A percentile compares a stretch with the other conserved stretches of the same genome.
Evolutionary conservation across 2,797 vertebrate genomes (phyloP).

Genomic region (Danio kyathit): DNA sequence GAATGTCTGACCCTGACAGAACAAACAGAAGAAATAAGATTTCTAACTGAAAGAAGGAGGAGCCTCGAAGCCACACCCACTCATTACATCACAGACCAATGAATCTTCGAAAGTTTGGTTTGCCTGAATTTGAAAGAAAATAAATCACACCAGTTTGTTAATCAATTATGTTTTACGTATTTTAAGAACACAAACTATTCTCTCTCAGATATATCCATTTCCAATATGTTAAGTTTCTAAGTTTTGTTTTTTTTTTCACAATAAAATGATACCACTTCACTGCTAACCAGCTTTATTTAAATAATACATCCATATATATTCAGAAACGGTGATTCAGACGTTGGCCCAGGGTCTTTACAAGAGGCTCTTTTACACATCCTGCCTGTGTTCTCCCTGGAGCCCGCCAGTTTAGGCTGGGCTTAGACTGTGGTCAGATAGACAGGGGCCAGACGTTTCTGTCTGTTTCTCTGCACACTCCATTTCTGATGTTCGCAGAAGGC

Average conservation of each 20-base stretch:
- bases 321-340: conserved; percentile 19
- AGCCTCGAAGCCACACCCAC: too few relatives aligned
- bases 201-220: neutral
- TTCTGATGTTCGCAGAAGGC: conserved; percentile 32
- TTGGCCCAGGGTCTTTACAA: conserved; percentile 43
- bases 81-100: too few relatives aligned
- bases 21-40: too few relatives aligned
- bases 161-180: too few relatives aligned
- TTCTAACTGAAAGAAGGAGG: too few relatives aligned
- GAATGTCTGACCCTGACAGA: too few relatives aligned
- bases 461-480: conserved; percentile 63
- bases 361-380: conserved; percentile 45
- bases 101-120: too few relatives aligned
- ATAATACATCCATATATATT: conserved; percentile 37
- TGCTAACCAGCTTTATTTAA: conserved; percentile 6
- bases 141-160: too few relatives aligned
- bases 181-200: neutral
- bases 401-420: conserved; percentile 71
- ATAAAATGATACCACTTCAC: conserved; percentile 28
- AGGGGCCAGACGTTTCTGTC: conserved; percentile 64
- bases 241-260: neutral
- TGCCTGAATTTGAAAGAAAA: too few relatives aligned
- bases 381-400: conserved; percentile 50
- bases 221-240: neutral
- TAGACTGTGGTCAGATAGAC: conserved; percentile 66